Conservation (phyloP, 2,797 vertebrate genomes). For the Triplophysa bombifrons region DNA sequence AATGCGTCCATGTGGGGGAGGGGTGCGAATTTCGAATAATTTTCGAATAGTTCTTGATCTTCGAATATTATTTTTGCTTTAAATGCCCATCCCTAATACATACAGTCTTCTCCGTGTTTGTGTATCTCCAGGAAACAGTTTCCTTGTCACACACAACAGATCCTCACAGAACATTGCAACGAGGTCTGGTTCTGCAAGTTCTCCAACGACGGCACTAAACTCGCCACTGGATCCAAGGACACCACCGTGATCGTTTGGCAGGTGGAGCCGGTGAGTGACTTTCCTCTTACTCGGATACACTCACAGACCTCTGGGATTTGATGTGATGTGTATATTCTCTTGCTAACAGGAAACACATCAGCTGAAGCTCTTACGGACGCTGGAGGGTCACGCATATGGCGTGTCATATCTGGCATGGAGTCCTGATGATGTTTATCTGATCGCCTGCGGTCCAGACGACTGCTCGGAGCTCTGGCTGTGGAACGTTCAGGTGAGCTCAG, state of each 20-base stretch:
- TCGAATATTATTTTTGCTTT: no score
- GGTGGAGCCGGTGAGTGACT: slow-evolving; percentile 92
- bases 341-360: slow-evolving; percentile 89
- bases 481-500: slow-evolving; percentile 89
- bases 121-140: slow-evolving; percentile 90
- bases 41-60: no score
- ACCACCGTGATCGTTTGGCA: slow-evolving; percentile 99
- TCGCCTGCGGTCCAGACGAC: slow-evolving; percentile 98
- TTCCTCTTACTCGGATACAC: neutral
- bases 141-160: slow-evolving; percentile 98
- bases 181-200: slow-evolving; percentile 99
- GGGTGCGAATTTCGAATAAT: no score
- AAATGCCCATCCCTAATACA: no score
- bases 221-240: slow-evolving; percentile 99
- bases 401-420: slow-evolving; percentile 99
- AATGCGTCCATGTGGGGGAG: no score
- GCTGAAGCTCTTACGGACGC: slow-evolving; percentile 91
- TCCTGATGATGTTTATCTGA: slow-evolving; percentile 95
- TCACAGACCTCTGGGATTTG: neutral
- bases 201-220: slow-evolving; percentile 98
- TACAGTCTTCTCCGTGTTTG: neutral
- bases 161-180: slow-evolving; percentile 98
- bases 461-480: slow-evolving; percentile 99
- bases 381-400: slow-evolving; percentile 96
- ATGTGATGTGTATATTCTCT: neutral